These are phyloP conservation scores for pig (Sus scrofa) DNA, from an alignment of 2,113 vertebrate genomes.

Conservation along the genomic window T2T-Sscrofa CM000814.6:86177501-86178000, in stretches of 20 bases:
- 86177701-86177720: neutral
- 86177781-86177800: neutral
- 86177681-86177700: neutral
- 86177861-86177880: neutral
- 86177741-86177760: neutral
- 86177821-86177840: neutral
- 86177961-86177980: slow-evolving; percentile 55
- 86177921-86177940: slow-evolving; percentile 8
- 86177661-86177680: neutral
- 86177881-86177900: neutral
- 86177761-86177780: neutral
- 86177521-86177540: neutral
- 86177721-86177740: neutral
- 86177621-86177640: neutral
- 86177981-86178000: neutral
- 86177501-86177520: neutral
- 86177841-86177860: neutral
- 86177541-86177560: neutral
- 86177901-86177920: neutral
- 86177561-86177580: neutral
- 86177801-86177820: neutral
- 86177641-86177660: neutral
- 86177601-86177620: neutral
- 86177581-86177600: neutral
- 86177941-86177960: slow-evolving; percentile 14